A percentile compares a stretch with the other conserved stretches of the same genome.
These are phyloP conservation scores for Odontophorus gujanensis DNA, from an alignment of 2,113 vertebrate species.

Conservation along the genomic window DNA sequence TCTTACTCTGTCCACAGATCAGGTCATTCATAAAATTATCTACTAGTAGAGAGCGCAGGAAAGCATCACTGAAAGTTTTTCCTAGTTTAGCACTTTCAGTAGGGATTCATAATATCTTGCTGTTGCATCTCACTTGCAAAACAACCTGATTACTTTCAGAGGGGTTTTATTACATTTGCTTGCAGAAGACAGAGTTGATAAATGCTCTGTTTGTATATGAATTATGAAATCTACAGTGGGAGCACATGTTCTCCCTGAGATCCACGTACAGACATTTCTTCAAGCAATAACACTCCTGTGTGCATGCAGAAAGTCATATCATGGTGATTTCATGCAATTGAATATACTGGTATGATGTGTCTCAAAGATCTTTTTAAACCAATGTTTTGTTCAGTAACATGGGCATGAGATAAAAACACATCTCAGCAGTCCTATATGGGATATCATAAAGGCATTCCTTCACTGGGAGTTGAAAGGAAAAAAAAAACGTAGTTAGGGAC, in stretches of 20 bases:
- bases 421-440: background rate
- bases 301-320: background rate
- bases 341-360: background rate
- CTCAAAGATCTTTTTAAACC: background rate
- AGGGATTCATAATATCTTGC: background rate
- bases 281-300: background rate
- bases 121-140: background rate
- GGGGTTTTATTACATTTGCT: background rate
- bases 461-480: background rate
- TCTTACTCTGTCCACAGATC: background rate
- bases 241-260: background rate
- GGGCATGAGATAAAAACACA: background rate
- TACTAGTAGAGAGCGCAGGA: background rate
- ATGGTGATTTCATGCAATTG: background rate
- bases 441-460: rapidly evolving
- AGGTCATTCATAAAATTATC: background rate
- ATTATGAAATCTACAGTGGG: background rate
- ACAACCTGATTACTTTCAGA: background rate
- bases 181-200: background rate
- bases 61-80: background rate
- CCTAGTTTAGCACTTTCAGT: background rate
- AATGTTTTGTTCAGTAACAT: background rate
- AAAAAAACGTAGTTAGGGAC: background rate
- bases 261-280: background rate
- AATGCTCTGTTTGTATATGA: background rate